phyloP scores from a whole-genome alignment of 2,888 invertebrate genomes.

The Spilosoma lubricipeda region DNA sequence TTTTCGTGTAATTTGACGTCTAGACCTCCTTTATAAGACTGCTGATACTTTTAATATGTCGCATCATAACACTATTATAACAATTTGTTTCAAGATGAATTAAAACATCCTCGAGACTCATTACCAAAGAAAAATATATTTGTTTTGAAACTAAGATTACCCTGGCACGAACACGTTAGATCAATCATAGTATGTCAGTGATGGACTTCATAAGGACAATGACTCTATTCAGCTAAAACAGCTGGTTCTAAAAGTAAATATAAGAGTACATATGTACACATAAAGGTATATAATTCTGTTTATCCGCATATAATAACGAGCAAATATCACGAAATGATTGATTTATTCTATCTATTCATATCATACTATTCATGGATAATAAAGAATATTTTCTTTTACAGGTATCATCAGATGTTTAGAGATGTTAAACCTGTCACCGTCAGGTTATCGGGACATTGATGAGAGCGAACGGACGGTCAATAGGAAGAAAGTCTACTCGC shows the following conservation, averaged over 20 bases:
- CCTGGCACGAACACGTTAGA: slow-evolving; percentile 3
- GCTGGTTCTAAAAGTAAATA: too few species aligned
- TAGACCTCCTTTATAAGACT: too few species aligned
- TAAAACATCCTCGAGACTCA: background rate
- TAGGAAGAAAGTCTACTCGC: slow-evolving; percentile 77
- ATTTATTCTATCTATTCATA: too few species aligned
- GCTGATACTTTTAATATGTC: too few species aligned
- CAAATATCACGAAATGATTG: too few species aligned
- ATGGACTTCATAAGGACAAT: too few species aligned
- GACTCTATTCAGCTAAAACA: too few species aligned
- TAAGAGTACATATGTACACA: too few species aligned
- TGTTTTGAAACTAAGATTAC: background rate
- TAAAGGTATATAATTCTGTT: too few species aligned
- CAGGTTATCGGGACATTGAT: slow-evolving; percentile 73
- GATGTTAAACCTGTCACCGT: slow-evolving; percentile 83
- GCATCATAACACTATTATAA: background rate
- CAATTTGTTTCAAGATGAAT: background rate
- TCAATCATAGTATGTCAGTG: background rate
- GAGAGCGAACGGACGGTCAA: slow-evolving; percentile 72
- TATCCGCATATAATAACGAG: too few species aligned
- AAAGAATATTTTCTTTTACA: slow-evolving; percentile 54
- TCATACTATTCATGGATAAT: background rate
- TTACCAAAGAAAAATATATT: background rate
- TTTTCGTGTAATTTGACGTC: too few species aligned
- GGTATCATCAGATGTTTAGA: slow-evolving; percentile 82